Evolutionary conservation across 2,888 invertebrate genomes (phyloP), one percentile per base, ranked within the genome.

Genomic region (Nysson spinosus): DNA sequence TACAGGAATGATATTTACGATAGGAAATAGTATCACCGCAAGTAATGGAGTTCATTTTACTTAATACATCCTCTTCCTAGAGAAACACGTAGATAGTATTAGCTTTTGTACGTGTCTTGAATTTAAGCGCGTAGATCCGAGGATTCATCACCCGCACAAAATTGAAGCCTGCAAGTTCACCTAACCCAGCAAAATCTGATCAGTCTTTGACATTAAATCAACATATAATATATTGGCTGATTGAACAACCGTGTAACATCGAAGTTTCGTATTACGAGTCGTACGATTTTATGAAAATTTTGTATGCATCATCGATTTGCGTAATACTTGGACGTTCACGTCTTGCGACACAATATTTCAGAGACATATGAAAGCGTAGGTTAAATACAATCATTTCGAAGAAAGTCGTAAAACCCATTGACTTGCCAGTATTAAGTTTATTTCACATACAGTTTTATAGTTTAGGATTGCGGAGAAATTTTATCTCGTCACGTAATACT

Each of bases 281-380:
- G 44, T 65, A 62, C 49, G 55, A 65, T 26, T 12, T 55, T 54
- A 55, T 63, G 64, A 65, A 40, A 49, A 49, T 65, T 65, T 64
- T 64, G 65, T 44, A 65, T 56, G 44, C 56, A 63, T 20, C 64
- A 35, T 16, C 9, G n/a, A 4, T 14, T 64, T 63, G 28, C 37
- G 11, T 12, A 54, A 64, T 11, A n/a, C 3, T 22, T 28, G 22
- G 42, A 30, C 42, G 39, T 24, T 28, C 6, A 28, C 11, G 3
- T 37, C 3, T 52, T 47, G 37, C 44, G 35, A 35, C 40, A 17
- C 16, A 17, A 47, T 46, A 19, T 35, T 16, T 42, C 4, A 4
- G 34, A 7, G 2, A 30, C 12, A 32, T 6, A n/a, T 1, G 14
- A 39, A 26, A 30, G 19, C 28, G 26, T n/a, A 17, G 12, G 9